These are phyloP conservation scores for Brenthis daphne DNA, from an alignment of 2,888 invertebrate genomes.

Conservation along the genomic window DNA sequence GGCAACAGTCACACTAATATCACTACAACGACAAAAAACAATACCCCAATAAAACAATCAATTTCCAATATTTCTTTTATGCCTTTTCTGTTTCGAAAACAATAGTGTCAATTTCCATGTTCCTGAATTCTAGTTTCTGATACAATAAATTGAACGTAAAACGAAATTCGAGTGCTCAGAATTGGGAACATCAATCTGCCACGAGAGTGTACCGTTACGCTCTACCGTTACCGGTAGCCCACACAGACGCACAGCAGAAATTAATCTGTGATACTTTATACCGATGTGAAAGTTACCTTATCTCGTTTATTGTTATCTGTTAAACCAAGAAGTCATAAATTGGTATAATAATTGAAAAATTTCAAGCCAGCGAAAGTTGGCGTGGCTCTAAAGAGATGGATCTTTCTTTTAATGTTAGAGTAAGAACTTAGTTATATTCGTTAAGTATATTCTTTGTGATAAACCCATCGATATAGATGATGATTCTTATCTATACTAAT, in stretches of 20 bases:
- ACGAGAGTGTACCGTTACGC: conserved; percentile 35
- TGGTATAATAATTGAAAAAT: too few species aligned
- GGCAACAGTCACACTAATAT: too few species aligned
- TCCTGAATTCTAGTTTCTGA: conserved; percentile 31
- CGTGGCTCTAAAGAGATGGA: too few species aligned
- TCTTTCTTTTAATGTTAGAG: too few species aligned
- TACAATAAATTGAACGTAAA: conserved; percentile 21
- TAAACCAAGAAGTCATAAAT: neutral
- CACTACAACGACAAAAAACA: too few species aligned
- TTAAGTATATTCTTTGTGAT: too few species aligned
- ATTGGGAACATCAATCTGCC: conserved; percentile 36
- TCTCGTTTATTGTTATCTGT: neutral
- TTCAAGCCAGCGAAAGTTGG: too few species aligned
- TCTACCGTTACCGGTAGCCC: conserved; percentile 41
- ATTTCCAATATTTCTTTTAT: neutral
- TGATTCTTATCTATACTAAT: too few species aligned
- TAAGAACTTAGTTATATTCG: too few species aligned
- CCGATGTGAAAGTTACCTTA: conserved; percentile 10
- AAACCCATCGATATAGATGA: too few species aligned
- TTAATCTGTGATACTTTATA: conserved; percentile 17
- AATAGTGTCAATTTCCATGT: conserved; percentile 23
- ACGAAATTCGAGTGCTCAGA: conserved; percentile 25
- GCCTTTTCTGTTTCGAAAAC: neutral
- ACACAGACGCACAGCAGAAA: conserved; percentile 15
- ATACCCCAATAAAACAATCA: too few species aligned